A percentile compares a stretch with the other conserved stretches of the same genome.
phyloP scores from a whole-genome alignment of 2,113 vertebrate genomes.

The Bujurquina vittata region DNA sequence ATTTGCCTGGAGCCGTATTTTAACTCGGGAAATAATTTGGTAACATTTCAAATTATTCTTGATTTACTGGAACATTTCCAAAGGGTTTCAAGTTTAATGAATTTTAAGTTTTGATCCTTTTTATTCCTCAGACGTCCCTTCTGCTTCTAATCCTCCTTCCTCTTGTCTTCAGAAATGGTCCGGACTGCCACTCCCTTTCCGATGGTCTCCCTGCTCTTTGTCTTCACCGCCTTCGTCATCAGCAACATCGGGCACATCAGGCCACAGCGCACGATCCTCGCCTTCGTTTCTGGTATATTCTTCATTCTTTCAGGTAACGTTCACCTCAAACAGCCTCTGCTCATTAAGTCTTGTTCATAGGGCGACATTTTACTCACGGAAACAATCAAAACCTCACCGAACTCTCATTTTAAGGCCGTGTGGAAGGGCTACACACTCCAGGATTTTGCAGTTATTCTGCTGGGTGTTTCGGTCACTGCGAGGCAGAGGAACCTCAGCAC shows the following conservation, averaged over 20 bases:
- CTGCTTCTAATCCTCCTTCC: not conserved
- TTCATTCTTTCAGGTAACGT: slow-evolving; percentile 89
- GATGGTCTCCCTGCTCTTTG: slow-evolving; percentile 92
- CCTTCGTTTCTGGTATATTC: slow-evolving; percentile 92
- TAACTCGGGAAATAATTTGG: not conserved
- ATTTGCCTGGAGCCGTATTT: accelerated
- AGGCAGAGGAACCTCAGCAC: slow-evolving; percentile 4
- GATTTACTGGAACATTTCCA: not conserved
- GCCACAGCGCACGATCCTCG: slow-evolving; percentile 90
- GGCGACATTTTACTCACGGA: not conserved
- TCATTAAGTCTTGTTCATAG: not conserved
- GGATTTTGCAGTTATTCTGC: slow-evolving; percentile 27
- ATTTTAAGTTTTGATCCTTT: not conserved
- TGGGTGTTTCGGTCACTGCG: not conserved
- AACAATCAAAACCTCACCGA: not conserved
- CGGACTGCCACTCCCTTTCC: slow-evolving; percentile 91
- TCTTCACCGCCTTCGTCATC: slow-evolving; percentile 91
- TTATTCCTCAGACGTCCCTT: not conserved
- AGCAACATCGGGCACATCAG: slow-evolving; percentile 92
- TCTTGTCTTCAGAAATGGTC: slow-evolving; percentile 82
- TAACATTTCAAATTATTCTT: not conserved
- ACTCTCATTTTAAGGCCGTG: not conserved
- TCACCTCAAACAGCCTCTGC: accelerated
- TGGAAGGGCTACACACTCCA: not conserved
- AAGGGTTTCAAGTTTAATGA: not conserved